Evolutionary conservation across 92 coral and sea anemone genomes (phyloP).

Genomic region (Porites evermanni): DNA sequence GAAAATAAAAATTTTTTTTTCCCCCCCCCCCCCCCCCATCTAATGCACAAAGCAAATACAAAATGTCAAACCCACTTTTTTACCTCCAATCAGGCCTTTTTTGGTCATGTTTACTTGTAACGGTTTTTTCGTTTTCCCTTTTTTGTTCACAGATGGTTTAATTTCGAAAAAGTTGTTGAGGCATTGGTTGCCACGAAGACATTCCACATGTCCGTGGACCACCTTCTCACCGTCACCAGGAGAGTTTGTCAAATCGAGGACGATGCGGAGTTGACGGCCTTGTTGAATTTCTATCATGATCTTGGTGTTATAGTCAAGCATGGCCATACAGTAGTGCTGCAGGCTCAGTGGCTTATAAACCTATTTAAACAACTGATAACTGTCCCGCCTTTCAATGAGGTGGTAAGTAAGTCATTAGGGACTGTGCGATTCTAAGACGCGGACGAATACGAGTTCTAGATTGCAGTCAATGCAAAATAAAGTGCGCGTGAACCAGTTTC

Average conservation of each 20-base stretch:
- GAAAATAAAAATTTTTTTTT: too few relatives aligned
- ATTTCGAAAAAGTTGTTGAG: conserved; percentile 71
- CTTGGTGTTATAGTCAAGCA: conserved; percentile 76
- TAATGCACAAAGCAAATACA: too few relatives aligned
- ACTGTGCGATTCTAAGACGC: too few relatives aligned
- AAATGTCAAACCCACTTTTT: too few relatives aligned
- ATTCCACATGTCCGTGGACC: conserved; percentile 54
- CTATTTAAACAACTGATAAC: conserved; percentile 70
- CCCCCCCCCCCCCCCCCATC: too few relatives aligned
- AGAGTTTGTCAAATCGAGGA: conserved; percentile 74
- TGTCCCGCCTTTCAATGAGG: conserved; percentile 73
- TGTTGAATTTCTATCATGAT: conserved; percentile 81
- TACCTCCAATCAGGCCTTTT: too few relatives aligned
- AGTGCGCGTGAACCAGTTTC: too few relatives aligned
- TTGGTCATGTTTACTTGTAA: too few relatives aligned
- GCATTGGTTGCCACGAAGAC: conserved; percentile 67
- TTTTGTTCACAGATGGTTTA: conserved; percentile 64
- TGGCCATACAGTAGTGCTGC: conserved; percentile 69
- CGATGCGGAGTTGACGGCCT: conserved; percentile 44
- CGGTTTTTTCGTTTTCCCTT: too few relatives aligned
- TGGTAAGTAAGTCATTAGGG: conserved; percentile 26
- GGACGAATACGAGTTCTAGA: too few relatives aligned
- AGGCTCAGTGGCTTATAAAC: conserved; percentile 80
- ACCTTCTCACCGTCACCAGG: conserved; percentile 53
- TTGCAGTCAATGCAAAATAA: too few relatives aligned